Conservation (phyloP, 2,888 invertebrate genomes). For the Limnephilus marmoratus region DNA sequence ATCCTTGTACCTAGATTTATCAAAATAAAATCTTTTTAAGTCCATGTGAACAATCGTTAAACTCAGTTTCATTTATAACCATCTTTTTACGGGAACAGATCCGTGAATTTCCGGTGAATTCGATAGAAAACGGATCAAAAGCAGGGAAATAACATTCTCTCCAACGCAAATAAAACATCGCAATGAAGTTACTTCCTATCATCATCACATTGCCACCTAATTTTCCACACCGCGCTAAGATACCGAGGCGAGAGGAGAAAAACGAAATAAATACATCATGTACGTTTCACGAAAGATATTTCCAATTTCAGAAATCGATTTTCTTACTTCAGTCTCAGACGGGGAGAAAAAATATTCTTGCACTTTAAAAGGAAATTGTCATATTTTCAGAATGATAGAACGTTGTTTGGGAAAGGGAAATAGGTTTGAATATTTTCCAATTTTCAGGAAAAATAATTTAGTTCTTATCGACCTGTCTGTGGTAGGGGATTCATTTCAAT, state of each 20-base stretch:
- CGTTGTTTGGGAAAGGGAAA: neutral
- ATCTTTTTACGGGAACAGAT: neutral
- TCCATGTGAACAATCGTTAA: neutral
- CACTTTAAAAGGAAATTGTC: conserved; percentile 25
- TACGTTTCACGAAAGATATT: conserved; percentile 9
- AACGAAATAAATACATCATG: conserved; percentile 15
- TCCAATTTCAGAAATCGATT: conserved; percentile 17
- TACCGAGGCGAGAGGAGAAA: neutral
- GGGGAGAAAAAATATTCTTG: conserved; percentile 16
- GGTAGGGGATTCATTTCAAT: no score
- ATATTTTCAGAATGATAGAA: neutral
- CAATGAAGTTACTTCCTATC: neutral
- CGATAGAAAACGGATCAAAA: neutral
- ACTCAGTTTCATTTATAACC: neutral
- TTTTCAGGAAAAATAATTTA: neutral
- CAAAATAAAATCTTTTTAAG: no score
- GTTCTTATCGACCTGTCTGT: neutral
- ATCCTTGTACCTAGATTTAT: no score
- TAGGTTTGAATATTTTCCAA: neutral
- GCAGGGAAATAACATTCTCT: neutral
- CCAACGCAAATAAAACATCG: neutral
- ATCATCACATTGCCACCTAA: neutral
- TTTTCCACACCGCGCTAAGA: neutral
- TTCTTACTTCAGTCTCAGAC: conserved; percentile 4
- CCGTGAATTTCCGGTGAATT: neutral